phyloP scores from a whole-genome alignment of 2,797 vertebrate genomes.

The Hemitrygon akajei region DNA sequence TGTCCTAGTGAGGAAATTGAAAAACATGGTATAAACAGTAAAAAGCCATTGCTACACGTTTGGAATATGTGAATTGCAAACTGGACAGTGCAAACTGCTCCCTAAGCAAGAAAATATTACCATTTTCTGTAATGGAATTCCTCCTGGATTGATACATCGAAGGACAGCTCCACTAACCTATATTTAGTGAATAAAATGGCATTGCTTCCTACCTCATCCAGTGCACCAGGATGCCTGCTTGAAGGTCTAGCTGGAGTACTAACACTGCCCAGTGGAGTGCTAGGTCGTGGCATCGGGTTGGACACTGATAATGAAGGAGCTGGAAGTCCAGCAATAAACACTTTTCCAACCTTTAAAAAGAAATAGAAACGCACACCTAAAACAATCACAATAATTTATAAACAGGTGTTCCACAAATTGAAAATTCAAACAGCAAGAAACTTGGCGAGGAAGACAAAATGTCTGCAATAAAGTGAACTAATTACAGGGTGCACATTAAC shows the following conservation, averaged over 20 bases:
- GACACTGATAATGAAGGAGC: slow-evolving; percentile 71
- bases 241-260: slow-evolving; percentile 76
- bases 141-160: neutral
- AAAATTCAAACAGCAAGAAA: neutral
- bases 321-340: slow-evolving; percentile 81
- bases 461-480: neutral
- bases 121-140: neutral
- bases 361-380: neutral
- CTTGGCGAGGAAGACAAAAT: neutral
- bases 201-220: slow-evolving; percentile 73
- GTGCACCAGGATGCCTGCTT: slow-evolving; percentile 68
- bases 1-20: neutral
- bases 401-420: neutral
- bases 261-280: slow-evolving; percentile 67
- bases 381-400: neutral
- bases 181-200: neutral
- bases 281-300: slow-evolving; percentile 64
- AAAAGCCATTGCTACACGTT: too few species aligned
- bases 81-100: neutral
- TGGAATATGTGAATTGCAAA: too few species aligned
- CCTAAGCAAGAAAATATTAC: neutral
- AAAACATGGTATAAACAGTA: neutral
- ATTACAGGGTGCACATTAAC: neutral
- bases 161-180: neutral
- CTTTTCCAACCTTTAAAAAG: slow-evolving; percentile 78